phyloP scores from a whole-genome alignment of 2,797 vertebrate genomes.

The Sebastes glaucus region DNA sequence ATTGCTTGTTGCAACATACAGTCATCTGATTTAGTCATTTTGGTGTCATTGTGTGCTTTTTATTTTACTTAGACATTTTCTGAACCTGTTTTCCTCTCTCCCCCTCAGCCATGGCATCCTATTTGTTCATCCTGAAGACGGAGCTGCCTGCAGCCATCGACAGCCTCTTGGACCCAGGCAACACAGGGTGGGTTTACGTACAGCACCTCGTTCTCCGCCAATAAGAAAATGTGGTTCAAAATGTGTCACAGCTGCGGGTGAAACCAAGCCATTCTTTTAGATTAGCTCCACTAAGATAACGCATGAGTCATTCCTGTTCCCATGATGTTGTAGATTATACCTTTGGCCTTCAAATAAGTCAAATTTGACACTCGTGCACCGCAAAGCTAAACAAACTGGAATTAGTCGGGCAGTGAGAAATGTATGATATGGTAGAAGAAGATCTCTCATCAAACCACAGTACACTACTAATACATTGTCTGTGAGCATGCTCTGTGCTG shows the following conservation, averaged over 20 bases:
- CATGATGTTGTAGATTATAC: conserved; percentile 46
- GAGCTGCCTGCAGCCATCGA: conserved; percentile 91
- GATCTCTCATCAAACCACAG: conserved; percentile 44
- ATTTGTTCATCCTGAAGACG: conserved; percentile 94
- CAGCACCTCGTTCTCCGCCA: not conserved
- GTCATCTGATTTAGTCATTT: conserved; percentile 15
- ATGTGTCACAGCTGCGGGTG: conserved; percentile 24
- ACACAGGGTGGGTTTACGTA: conserved; percentile 83
- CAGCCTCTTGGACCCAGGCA: conserved; percentile 81
- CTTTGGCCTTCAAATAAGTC: conserved; percentile 34
- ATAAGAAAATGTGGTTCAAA: conserved; percentile 8
- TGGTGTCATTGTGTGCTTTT: conserved; percentile 2
- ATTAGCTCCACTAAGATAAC: conserved; percentile 44
- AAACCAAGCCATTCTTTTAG: conserved; percentile 34
- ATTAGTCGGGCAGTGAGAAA: conserved; percentile 18
- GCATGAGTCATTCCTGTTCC: conserved; percentile 51
- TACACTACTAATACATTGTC: conserved; percentile 15
- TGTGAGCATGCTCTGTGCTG: not conserved
- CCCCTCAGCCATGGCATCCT: conserved; percentile 93
- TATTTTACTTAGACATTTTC: not conserved
- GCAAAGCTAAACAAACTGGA: conserved; percentile 34
- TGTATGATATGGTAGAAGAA: conserved; percentile 34
- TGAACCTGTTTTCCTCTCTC: conserved; percentile 27
- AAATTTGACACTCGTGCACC: conserved; percentile 50
- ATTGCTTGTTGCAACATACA: conserved; percentile 1